These are phyloP conservation scores for Agonopterix arenella DNA, from an alignment of 2,888 invertebrate species.

Conservation along the genomic window DNA sequence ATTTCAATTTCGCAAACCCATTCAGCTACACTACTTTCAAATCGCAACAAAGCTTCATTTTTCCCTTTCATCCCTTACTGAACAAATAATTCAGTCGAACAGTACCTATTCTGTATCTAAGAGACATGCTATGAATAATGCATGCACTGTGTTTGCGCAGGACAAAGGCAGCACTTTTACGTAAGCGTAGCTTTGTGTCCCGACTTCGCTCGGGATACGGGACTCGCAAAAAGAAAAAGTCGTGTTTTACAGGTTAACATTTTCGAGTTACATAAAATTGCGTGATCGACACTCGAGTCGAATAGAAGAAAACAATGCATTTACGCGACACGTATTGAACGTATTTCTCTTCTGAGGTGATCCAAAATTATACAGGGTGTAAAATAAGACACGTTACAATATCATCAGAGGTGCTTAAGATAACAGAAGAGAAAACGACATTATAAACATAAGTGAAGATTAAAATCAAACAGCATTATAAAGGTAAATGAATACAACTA, in stretches of 20 bases:
- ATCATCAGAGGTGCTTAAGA: too few species aligned
- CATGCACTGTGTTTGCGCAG: slow-evolving; percentile 46
- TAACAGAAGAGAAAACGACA: too few species aligned
- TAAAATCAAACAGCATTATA: neutral
- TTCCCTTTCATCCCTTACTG: neutral
- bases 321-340: too few species aligned
- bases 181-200: slow-evolving; percentile 39
- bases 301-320: too few species aligned
- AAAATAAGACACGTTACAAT: too few species aligned
- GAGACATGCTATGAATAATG: slow-evolving; percentile 57
- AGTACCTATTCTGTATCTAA: slow-evolving; percentile 30
- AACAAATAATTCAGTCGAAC: slow-evolving; percentile 16
- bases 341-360: too few species aligned
- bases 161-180: slow-evolving; percentile 51
- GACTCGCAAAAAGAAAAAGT: slow-evolving; percentile 24
- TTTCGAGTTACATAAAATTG: too few species aligned
- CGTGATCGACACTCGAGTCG: too few species aligned
- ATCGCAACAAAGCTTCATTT: neutral
- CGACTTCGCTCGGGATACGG: slow-evolving; percentile 2
- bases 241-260: neutral
- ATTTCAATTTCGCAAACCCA: neutral
- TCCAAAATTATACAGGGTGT: too few species aligned
- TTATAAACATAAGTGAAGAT: too few species aligned
- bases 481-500: neutral
- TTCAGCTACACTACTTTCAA: neutral